Evolutionary conservation across 2,113 vertebrate species (phyloP).

Genomic region (Notechis scutatus): DNA sequence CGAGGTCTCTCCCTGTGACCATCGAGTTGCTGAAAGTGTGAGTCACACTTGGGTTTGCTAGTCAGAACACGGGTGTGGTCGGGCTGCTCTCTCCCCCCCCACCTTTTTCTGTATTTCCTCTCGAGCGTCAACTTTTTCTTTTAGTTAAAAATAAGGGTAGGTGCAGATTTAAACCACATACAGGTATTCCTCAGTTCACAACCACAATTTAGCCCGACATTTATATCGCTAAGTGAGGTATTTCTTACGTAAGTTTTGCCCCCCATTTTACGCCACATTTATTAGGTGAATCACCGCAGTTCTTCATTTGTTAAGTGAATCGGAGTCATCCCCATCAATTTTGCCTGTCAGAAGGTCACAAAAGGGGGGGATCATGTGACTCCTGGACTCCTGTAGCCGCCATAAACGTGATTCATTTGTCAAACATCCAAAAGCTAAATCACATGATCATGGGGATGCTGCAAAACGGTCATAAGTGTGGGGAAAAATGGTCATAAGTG

Average conservation of each 20-base stretch:
- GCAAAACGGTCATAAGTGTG: neutral
- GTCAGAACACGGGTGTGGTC: neutral
- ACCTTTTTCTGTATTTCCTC: neutral
- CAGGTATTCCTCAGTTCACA: too few relatives aligned
- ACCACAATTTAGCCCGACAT: too few relatives aligned
- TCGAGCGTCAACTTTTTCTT: neutral
- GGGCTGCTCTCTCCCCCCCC: neutral
- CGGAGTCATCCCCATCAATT: neutral
- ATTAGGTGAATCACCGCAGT: neutral
- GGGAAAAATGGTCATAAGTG: neutral
- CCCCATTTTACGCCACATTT: neutral
- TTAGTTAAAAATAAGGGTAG: neutral
- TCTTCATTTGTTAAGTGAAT: neutral
- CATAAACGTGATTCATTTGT: neutral
- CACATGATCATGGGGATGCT: neutral
- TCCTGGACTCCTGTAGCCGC: neutral
- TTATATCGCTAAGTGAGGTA: too few relatives aligned
- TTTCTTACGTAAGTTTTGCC: too few relatives aligned
- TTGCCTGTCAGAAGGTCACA: neutral
- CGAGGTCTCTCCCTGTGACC: constrained; percentile 88
- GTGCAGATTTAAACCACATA: neutral
- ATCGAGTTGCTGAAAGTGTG: constrained; percentile 96
- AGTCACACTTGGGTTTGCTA: constrained; percentile 58
- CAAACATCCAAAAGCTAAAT: neutral
- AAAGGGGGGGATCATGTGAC: neutral